Evolutionary conservation across 1,140 invertebrate species (phyloP).

Genomic region (Lasioglossum baleicum): DNA sequence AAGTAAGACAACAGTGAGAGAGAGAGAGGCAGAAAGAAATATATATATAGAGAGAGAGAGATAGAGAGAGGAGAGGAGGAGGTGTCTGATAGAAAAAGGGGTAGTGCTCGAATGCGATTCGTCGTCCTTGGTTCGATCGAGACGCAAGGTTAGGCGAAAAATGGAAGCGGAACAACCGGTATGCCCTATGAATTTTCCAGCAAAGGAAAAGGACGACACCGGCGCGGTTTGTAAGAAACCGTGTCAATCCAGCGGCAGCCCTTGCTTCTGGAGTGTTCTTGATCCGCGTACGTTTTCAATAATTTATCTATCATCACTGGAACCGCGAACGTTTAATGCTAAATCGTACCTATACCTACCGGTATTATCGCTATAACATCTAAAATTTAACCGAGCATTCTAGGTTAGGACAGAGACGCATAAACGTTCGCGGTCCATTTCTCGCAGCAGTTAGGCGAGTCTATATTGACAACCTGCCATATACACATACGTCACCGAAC

Average conservation of each 20-base stretch:
- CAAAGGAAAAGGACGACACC: slow-evolving; percentile 51
- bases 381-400: too few relatives aligned
- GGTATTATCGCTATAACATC: too few relatives aligned
- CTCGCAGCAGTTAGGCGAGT: too few relatives aligned
- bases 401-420: too few relatives aligned
- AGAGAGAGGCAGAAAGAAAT: too few relatives aligned
- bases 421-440: too few relatives aligned
- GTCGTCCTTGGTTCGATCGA: slow-evolving; percentile 22
- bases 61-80: background rate
- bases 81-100: background rate
- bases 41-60: background rate
- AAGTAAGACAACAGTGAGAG: background rate
- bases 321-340: too few relatives aligned
- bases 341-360: too few relatives aligned
- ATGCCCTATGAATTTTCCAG: slow-evolving; percentile 49
- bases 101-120: slow-evolving; percentile 44
- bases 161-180: slow-evolving; percentile 63
- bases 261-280: slow-evolving; percentile 76
- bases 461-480: too few relatives aligned
- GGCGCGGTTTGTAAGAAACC: slow-evolving; percentile 63
- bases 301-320: background rate
- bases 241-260: slow-evolving; percentile 53
- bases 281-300: slow-evolving; percentile 70
- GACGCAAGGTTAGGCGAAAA: slow-evolving; percentile 37
- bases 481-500: too few relatives aligned